A percentile compares a stretch with the other conserved stretches of the same genome.
Evolutionary conservation across 2,113 vertebrate species (phyloP).

Genomic region (Bombycilla garrulus): DNA sequence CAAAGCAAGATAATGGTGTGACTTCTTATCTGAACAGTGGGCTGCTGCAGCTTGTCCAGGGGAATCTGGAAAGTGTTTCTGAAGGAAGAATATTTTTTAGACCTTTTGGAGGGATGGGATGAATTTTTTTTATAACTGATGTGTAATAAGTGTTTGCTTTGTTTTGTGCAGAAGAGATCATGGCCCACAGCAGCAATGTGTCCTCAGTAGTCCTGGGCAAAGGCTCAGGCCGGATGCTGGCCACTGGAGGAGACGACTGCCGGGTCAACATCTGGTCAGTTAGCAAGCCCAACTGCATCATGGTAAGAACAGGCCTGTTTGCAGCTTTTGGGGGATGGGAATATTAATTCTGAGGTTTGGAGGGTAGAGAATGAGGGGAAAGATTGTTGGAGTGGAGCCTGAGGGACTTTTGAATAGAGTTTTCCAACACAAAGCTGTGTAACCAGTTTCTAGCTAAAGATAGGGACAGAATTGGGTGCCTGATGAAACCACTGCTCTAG

Average conservation of each 20-base stretch:
- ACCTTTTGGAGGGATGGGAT: neutral
- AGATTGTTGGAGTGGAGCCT: neutral
- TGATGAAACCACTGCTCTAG: neutral
- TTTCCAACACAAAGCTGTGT: neutral
- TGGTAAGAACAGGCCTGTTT: slow-evolving; percentile 77
- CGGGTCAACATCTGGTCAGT: slow-evolving; percentile 94
- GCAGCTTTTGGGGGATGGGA: neutral
- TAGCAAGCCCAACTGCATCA: slow-evolving; percentile 97
- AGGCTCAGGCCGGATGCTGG: slow-evolving; percentile 88
- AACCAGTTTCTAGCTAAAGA: neutral
- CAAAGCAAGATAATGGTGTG: neutral
- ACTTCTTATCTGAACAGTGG: neutral
- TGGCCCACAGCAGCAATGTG: slow-evolving; percentile 88
- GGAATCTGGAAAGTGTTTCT: neutral
- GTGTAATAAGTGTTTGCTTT: neutral
- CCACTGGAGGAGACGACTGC: slow-evolving; percentile 93
- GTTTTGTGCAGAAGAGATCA: slow-evolving; percentile 84
- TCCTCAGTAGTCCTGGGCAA: slow-evolving; percentile 89
- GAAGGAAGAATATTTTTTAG: neutral
- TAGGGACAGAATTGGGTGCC: neutral
- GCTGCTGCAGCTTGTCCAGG: neutral
- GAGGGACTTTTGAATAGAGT: neutral
- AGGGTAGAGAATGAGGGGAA: neutral
- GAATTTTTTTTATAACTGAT: neutral
- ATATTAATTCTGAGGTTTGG: neutral